These are phyloP conservation scores for Drosophila tristis DNA, from an alignment of 1,140 invertebrate species.

Conservation along the genomic window DNA sequence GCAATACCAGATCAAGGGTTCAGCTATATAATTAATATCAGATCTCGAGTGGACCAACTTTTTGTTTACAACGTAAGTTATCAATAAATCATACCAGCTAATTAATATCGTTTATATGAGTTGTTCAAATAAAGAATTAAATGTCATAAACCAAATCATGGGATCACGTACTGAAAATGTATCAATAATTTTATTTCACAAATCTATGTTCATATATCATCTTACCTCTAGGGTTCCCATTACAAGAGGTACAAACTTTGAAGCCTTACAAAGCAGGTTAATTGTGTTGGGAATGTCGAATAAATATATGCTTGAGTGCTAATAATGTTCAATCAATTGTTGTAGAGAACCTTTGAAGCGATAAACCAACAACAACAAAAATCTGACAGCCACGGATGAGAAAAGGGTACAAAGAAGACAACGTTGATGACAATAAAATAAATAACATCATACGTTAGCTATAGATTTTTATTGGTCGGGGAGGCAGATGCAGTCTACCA, in stretches of 20 bases:
- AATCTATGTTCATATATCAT: too few relatives aligned
- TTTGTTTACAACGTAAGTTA: conserved; percentile 16
- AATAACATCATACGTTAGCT: conserved; percentile 75
- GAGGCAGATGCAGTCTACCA: conserved; percentile 1
- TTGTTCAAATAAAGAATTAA: too few relatives aligned
- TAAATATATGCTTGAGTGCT: conserved; percentile 78
- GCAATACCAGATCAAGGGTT: too few relatives aligned
- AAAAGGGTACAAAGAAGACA: conserved; percentile 16
- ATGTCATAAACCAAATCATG: too few relatives aligned
- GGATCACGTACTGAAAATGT: neutral
- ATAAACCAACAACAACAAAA: conserved; percentile 73
- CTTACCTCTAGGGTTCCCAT: conserved; percentile 9
- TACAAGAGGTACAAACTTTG: conserved; percentile 4
- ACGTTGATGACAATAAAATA: conserved; percentile 66
- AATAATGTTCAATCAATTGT: conserved; percentile 81
- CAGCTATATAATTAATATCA: conserved; percentile 18
- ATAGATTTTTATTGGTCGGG: conserved; percentile 19
- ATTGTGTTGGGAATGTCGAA: conserved; percentile 52
- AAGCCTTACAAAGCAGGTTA: conserved; percentile 33
- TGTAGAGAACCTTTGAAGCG: conserved; percentile 69
- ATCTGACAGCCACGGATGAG: conserved; percentile 42
- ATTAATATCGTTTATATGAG: conserved; percentile 22
- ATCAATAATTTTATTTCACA: neutral
- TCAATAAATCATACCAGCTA: conserved; percentile 13
- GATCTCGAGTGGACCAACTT: conserved; percentile 9